phyloP scores from a whole-genome alignment of 2,113 vertebrate genomes.

The Gobiocypris rarus region DNA sequence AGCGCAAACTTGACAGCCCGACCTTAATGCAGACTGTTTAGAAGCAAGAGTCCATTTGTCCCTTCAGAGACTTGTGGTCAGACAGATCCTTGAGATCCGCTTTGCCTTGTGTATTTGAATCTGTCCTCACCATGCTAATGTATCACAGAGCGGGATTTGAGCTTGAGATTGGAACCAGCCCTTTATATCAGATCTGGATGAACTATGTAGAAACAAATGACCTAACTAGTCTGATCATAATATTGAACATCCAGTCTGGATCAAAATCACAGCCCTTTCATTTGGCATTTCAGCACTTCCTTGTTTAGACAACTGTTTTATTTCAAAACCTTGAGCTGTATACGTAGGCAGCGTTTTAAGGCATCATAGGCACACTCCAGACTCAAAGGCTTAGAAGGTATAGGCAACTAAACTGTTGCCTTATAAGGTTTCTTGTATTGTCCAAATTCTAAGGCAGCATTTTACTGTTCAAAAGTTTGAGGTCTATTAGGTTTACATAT shows the following conservation, averaged over 20 bases:
- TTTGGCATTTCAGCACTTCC: constrained; percentile 1
- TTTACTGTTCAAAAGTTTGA: not conserved
- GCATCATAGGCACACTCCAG: not conserved
- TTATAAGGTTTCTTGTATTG: not conserved
- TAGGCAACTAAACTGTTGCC: not conserved
- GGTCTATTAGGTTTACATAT: not conserved
- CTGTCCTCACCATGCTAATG: constrained; percentile 27
- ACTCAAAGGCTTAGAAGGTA: not conserved
- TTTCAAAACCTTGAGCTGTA: not conserved
- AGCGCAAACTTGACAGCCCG: not conserved
- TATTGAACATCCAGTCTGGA: not conserved
- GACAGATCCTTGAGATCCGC: not conserved
- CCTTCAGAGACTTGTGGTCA: constrained; percentile 5
- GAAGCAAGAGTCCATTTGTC: constrained; percentile 15
- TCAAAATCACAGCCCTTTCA: not conserved
- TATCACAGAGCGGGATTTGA: not conserved
- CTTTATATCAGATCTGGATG: constrained; percentile 23
- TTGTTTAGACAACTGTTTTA: constrained; percentile 10
- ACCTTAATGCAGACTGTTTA: not conserved
- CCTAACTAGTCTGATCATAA: constrained; percentile 23
- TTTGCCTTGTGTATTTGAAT: constrained; percentile 4
- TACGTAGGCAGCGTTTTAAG: not conserved
- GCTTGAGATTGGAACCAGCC: not conserved
- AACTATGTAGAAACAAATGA: constrained; percentile 33
- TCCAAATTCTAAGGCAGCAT: too few species aligned